These are phyloP conservation scores for Cataglyphis rosenhaueri DNA, from an alignment of 2,888 invertebrate genomes.

Conservation along the genomic window DNA sequence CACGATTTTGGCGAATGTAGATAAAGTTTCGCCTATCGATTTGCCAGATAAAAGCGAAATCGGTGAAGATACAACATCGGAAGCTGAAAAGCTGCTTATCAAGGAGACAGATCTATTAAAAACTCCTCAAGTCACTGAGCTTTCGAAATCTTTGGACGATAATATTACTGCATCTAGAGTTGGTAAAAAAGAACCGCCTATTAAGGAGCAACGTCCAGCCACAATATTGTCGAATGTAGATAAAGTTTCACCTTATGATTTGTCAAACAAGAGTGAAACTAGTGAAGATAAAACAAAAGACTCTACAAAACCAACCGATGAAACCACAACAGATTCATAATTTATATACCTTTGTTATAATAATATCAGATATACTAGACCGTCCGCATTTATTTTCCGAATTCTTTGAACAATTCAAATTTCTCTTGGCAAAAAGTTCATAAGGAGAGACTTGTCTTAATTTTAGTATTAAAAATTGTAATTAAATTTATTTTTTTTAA, in stretches of 20 bases:
- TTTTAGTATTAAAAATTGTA: neutral
- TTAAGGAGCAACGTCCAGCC: slow-evolving; percentile 43
- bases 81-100: neutral
- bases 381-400: neutral
- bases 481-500: neutral
- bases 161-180: neutral
- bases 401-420: slow-evolving; percentile 16
- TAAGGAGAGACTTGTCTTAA: neutral
- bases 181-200: slow-evolving; percentile 36
- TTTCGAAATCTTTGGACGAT: neutral
- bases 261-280: slow-evolving; percentile 21
- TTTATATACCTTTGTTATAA: slow-evolving; percentile 10
- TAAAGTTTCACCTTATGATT: slow-evolving; percentile 52
- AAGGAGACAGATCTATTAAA: neutral
- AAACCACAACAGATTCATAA: slow-evolving; percentile 28
- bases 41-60: too few relatives aligned
- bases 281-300: slow-evolving; percentile 26
- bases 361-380: neutral
- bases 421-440: neutral
- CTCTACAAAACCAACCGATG: slow-evolving; percentile 32
- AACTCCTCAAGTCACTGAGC: neutral
- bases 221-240: slow-evolving; percentile 57
- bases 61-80: neutral
- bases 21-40: too few relatives aligned
- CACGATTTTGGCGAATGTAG: too few relatives aligned